Percentiles rank a stretch among this genome's conserved stretches.
phyloP scores from a whole-genome alignment of 2,113 vertebrate genomes.

The Cairina moschata region DNA sequence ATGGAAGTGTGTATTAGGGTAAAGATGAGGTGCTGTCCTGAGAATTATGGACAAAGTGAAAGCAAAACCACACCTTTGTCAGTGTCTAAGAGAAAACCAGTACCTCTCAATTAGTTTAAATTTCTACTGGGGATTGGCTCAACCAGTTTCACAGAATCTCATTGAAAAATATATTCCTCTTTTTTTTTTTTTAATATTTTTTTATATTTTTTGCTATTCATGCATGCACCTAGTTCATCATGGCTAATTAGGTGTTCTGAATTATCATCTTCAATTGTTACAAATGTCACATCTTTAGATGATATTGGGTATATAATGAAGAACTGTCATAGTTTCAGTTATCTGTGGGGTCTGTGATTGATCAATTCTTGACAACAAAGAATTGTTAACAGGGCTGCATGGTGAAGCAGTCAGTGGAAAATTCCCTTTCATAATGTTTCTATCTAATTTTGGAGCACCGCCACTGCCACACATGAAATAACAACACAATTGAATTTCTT shows the following conservation, averaged over 20 bases:
- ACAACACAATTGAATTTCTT: constrained; percentile 64
- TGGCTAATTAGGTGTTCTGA: constrained; percentile 71
- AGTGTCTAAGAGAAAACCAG: not conserved
- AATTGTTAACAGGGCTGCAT: constrained; percentile 47
- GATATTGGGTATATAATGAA: constrained; percentile 61
- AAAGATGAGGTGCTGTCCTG: not conserved
- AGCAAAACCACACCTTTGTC: not conserved
- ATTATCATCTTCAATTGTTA: constrained; percentile 75
- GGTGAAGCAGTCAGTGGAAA: constrained; percentile 66
- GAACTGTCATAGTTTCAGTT: constrained; percentile 58
- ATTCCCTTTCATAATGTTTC: constrained; percentile 55
- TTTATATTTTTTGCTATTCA: constrained; percentile 58
- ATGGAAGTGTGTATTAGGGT: not conserved
- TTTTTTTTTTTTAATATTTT: constrained; percentile 68
- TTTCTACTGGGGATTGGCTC: not conserved
- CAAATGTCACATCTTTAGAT: constrained; percentile 43
- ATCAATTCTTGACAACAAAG: constrained; percentile 70
- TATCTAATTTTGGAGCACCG: constrained; percentile 32
- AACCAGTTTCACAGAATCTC: not conserved
- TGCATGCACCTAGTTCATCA: constrained; percentile 64
- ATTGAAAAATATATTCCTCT: not conserved
- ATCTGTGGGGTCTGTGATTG: constrained; percentile 52
- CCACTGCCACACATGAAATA: constrained; percentile 56
- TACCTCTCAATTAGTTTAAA: constrained; percentile 7
- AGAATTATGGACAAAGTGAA: not conserved